Base-by-base conservation (phyloP, 2,797 vertebrate genomes). In the Halcyon leucocephala region DNA sequence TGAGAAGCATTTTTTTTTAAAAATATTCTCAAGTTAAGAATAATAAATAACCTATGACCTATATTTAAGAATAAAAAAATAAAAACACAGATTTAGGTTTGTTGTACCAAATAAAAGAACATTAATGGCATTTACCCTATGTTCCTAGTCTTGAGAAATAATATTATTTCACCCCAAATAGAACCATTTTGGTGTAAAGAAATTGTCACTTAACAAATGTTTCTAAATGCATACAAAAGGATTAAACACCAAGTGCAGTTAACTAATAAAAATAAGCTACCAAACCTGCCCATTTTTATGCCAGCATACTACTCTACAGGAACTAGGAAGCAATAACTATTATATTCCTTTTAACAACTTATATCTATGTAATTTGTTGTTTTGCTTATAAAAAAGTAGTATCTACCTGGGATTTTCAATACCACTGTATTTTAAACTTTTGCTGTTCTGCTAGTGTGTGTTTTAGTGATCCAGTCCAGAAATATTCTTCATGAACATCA, bases 391-490 rank as follows among this genome's bases (percentile, higher is more conserved):
- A 51, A 24, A 28, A 37, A 17, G 1, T 8, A 37, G 35, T 31
- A 26, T 44, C 18, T 65, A 39, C 22, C 17, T 14, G 9, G 8
- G 25, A 46, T 66, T 83, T 86, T 72, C 22, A 33, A 16, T 20
- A 10, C 8, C 39, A 7, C 12, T 7, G 6, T 35, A 52, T 44
- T 81, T 80, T 26, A 65, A 3, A 22, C 14, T 49, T 58, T 42
- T 28, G 46, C 35, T 51, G 25, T 7, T 25, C 67, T 15, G 6
- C 12, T 37, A 0, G 0, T 2, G 2, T 55, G 21, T 12, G 5
- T 54, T 66, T 60, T 31, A 35, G 15, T 69, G n/a, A 41, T 21
- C 5, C 14, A 79, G 17, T 7, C 25, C n/a, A n/a, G 18, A 72
- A 79, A 21, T 9, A 24, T 13, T 62, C 31, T 35, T n/a, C 6